Evolutionary conservation across 2,888 invertebrate genomes (phyloP), one percentile per base, ranked within the genome.

Genomic region (Napeogenes inachia): DNA sequence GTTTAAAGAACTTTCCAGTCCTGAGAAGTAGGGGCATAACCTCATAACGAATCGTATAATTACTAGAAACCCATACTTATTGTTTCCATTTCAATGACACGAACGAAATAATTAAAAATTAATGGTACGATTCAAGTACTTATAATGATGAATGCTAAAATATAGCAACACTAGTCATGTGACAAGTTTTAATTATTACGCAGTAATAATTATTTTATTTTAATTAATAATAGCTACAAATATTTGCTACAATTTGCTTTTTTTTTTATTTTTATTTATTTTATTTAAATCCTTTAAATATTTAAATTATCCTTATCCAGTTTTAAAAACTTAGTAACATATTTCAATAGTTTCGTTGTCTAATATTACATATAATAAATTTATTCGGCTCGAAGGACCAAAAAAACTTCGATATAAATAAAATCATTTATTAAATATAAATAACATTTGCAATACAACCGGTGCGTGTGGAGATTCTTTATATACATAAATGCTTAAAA

Each of bases 381-480:
- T 5, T 55, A 5, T 42, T 45, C 59, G 62, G 10, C 42, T 42
- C 42, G 42, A 73, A 70, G 69, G 69, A 63, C 56, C 54, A 66
- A 64, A 62, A 59, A 61, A 32, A 33, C 57, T 72, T 69, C 65
- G 70, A 70, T 71, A 68, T 72, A 73, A 71, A 73, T 73, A 62
- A 53, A 63, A 57, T 59, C 50, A 59, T 68, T 68, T 70, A 67
- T 68, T 69, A 56, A 65, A 70, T 61, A 70, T 69, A 56, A 65
- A 70, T 61, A 70, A 67, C 61, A 64, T 72, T 79, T 82, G 81
- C 81, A 75, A 75, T 63, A 76, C 75, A 82, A 80, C 81, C 75
- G 78, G 75, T 78, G 75, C 76, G 73, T 79, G 77, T 75, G 70
- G 79, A 82, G 81, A 83, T 82, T 83, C 80, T 67, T 71, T 72